phyloP scores from a whole-genome alignment of 2,113 vertebrate genomes.

The Colistium nudipinnis region DNA sequence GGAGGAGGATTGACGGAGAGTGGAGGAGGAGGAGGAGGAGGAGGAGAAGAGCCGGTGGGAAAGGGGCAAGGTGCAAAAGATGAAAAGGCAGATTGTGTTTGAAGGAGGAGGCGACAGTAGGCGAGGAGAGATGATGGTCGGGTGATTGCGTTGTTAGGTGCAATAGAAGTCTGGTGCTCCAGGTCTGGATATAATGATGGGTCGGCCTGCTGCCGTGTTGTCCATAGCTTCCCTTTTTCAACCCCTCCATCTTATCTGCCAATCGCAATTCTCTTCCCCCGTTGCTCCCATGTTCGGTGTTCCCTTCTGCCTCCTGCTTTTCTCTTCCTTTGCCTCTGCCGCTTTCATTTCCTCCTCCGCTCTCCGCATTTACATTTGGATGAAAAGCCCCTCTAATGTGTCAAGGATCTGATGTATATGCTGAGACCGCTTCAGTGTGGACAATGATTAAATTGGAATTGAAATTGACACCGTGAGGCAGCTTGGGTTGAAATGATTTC shows the following conservation, averaged over 20 bases:
- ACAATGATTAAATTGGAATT: slow-evolving; percentile 53
- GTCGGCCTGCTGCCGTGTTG: slow-evolving; percentile 18
- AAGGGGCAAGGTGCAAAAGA: slow-evolving; percentile 45
- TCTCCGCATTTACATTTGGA: slow-evolving; percentile 55
- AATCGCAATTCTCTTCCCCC: slow-evolving; percentile 36
- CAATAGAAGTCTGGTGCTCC: slow-evolving; percentile 54
- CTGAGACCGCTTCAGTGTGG: slow-evolving; percentile 21
- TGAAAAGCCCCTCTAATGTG: slow-evolving; percentile 8
- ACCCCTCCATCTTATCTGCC: slow-evolving; percentile 44
- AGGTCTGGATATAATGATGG: slow-evolving; percentile 43
- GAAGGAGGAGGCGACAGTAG: slow-evolving; percentile 11
- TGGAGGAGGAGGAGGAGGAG: too few species aligned
- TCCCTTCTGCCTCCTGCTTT: slow-evolving; percentile 17
- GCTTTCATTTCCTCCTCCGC: slow-evolving; percentile 63
- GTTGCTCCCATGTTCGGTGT: slow-evolving; percentile 27
- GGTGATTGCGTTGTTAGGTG: slow-evolving; percentile 59
- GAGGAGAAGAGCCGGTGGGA: slow-evolving; percentile 36
- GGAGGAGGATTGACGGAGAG: slow-evolving; percentile 48
- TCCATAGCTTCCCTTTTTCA: slow-evolving; percentile 24
- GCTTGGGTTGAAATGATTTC: slow-evolving; percentile 63
- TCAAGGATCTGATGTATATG: slow-evolving; percentile 30
- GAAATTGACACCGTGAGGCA: slow-evolving; percentile 52
- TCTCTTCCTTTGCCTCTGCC: slow-evolving; percentile 27
- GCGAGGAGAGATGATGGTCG: slow-evolving; percentile 45
- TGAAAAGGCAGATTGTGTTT: slow-evolving; percentile 61